Conservation (phyloP, 2,888 invertebrate genomes). For the Loripinus fragilis region DNA sequence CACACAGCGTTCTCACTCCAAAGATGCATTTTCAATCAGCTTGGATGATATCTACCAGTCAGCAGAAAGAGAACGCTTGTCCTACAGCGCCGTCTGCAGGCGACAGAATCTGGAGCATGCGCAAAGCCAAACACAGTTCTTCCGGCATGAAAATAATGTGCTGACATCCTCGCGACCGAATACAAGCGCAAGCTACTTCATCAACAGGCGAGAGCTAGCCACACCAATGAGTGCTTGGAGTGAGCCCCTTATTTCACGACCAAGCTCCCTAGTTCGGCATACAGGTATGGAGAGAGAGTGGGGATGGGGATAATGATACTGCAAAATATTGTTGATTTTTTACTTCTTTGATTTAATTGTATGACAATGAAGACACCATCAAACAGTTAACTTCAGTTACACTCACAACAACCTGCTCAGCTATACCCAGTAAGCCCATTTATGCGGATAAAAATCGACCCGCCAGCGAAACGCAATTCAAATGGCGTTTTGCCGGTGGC, state of each 20-base stretch:
- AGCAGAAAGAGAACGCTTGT: slow-evolving; percentile 62
- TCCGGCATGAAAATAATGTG: slow-evolving; percentile 42
- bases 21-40: slow-evolving; percentile 44
- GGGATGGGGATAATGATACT: too few species aligned
- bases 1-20: slow-evolving; percentile 22
- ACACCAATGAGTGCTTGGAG: slow-evolving; percentile 67
- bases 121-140: slow-evolving; percentile 61
- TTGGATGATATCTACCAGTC: slow-evolving; percentile 64
- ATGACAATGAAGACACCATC: too few species aligned
- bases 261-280: slow-evolving; percentile 46
- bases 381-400: too few species aligned
- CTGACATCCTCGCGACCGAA: slow-evolving; percentile 49
- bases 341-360: too few species aligned
- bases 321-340: too few species aligned
- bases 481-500: too few species aligned
- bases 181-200: slow-evolving; percentile 63
- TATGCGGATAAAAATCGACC: too few species aligned
- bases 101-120: slow-evolving; percentile 63
- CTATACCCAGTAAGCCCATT: too few species aligned
- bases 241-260: slow-evolving; percentile 63
- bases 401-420: too few species aligned
- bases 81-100: slow-evolving; percentile 59
- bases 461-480: too few species aligned
- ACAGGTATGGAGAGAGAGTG: slow-evolving; percentile 9
- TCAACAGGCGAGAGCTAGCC: slow-evolving; percentile 48